phyloP scores from a whole-genome alignment of 2,797 vertebrate species.

The Anguilla anguilla region DNA sequence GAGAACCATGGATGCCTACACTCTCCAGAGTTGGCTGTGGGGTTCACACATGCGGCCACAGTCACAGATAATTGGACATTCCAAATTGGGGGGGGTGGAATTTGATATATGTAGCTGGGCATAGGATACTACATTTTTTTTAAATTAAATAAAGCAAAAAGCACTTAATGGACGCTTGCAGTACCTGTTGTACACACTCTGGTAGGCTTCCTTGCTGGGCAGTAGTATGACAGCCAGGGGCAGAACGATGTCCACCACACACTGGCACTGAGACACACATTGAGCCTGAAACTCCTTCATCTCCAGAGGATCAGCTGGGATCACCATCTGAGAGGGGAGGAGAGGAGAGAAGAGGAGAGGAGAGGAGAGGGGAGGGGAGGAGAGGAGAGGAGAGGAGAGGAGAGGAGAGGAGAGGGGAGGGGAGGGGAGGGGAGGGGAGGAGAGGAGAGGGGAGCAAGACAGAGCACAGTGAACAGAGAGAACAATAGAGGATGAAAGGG shows the following conservation, averaged over 20 bases:
- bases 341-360: neutral
- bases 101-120: neutral
- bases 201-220: constrained; percentile 88
- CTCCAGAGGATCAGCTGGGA: constrained; percentile 88
- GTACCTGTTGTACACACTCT: constrained; percentile 91
- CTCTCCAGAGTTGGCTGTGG: too few species aligned
- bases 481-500: neutral
- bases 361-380: neutral
- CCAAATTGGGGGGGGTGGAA: neutral
- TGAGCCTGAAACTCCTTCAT: constrained; percentile 85
- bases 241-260: constrained; percentile 80
- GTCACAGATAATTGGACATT: neutral
- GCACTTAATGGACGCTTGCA: neutral
- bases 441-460: too few species aligned
- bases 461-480: neutral
- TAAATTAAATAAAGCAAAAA: neutral
- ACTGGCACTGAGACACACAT: constrained; percentile 82
- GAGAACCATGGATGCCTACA: too few species aligned
- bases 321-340: constrained; percentile 81
- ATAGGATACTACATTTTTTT: too few species aligned
- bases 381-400: too few species aligned
- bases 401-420: neutral
- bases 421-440: neutral
- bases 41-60: too few species aligned
- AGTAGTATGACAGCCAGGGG: constrained; percentile 82